phyloP scores from a whole-genome alignment of 2,888 invertebrate species.

The Drosophila prolongata region DNA sequence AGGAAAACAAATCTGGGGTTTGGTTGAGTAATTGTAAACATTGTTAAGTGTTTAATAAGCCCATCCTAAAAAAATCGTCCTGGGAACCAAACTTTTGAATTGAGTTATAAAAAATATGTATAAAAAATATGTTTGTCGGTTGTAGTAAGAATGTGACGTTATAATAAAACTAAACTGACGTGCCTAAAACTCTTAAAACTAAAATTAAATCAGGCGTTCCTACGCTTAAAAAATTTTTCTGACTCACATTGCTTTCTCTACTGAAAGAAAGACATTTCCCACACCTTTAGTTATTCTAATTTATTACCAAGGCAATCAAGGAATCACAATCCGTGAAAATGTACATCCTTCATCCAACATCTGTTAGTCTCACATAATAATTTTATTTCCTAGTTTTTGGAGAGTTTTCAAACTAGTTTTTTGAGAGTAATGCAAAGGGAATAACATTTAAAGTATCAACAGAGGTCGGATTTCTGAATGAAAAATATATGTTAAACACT shows the following conservation, averaged over 20 bases:
- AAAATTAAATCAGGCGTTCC: no score
- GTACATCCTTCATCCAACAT: constrained; percentile 19
- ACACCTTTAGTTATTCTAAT: no score
- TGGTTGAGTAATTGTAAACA: constrained; percentile 30
- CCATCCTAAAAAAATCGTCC: constrained; percentile 1
- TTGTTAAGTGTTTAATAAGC: constrained; percentile 15
- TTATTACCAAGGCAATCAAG: no score
- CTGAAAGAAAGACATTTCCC: no score
- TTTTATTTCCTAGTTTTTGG: background rate
- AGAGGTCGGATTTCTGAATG: background rate
- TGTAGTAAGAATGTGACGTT: no score
- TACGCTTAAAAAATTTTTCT: no score
- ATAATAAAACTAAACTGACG: no score
- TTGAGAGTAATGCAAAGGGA: background rate
- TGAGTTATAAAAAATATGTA: background rate
- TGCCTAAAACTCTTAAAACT: no score
- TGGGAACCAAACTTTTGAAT: constrained; percentile 7
- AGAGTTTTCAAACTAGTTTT: background rate
- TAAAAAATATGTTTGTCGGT: background rate
- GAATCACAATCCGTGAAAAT: background rate
- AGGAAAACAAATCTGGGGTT: constrained; percentile 1
- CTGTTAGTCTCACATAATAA: background rate
- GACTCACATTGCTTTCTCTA: no score
- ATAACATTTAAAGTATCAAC: background rate
- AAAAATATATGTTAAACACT: constrained; percentile 3